Evolutionary conservation across 2,797 vertebrate genomes (phyloP).

Genomic region (Buphagus erythrorhynchus): DNA sequence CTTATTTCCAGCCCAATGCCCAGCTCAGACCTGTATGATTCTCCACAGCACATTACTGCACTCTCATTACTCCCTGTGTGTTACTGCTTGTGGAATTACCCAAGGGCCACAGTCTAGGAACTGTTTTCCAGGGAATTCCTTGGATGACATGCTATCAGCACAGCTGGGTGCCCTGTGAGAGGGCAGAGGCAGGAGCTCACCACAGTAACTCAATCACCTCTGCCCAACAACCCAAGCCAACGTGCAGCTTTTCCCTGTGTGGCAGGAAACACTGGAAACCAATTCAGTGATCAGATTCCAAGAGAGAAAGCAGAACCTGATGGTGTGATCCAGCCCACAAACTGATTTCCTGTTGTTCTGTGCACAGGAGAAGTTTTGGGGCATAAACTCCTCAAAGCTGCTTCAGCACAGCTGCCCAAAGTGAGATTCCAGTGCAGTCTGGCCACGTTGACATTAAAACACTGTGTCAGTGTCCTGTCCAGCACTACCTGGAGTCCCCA

Average conservation of each 20-base stretch:
- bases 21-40: not conserved
- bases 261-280: not conserved
- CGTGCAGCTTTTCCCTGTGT: fast-evolving
- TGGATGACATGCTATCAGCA: not conserved
- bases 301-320: not conserved
- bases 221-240: not conserved
- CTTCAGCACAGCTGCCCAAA: not conserved
- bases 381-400: not conserved
- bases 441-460: not conserved
- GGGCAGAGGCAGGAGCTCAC: not conserved
- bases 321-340: fast-evolving
- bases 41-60: not conserved
- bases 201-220: not conserved
- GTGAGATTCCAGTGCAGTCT: not conserved
- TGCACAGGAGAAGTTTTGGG: not conserved
- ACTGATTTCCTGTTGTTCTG: not conserved
- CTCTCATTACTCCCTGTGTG: not conserved
- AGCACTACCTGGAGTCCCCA: not conserved
- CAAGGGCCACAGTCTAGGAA: not conserved
- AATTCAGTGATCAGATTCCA: not conserved
- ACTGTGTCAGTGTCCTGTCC: not conserved
- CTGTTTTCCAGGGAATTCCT: slow-evolving; percentile 10
- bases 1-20: not conserved
- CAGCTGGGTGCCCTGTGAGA: not conserved
- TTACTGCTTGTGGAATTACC: not conserved